Percentiles rank a stretch among this genome's conserved stretches.
phyloP scores from a whole-genome alignment of 2,113 vertebrate genomes.

The Dascyllus trimaculatus region DNA sequence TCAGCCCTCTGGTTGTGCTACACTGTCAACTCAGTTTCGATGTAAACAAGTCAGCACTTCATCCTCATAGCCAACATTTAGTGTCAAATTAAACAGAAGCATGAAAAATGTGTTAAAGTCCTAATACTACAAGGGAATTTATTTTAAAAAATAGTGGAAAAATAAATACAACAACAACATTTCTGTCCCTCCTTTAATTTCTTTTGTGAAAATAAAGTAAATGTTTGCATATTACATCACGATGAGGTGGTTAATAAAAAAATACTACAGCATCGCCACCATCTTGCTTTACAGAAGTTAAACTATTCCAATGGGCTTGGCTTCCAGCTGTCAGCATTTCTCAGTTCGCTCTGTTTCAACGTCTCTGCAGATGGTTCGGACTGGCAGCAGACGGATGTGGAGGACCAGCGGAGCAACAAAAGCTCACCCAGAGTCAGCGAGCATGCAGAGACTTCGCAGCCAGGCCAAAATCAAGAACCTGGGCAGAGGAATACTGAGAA shows the following conservation, averaged over 20 bases:
- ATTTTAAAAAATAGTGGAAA: neutral
- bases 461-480: constrained; percentile 18
- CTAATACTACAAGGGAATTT: neutral
- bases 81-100: no score
- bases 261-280: neutral
- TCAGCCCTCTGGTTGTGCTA: no score
- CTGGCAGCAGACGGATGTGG: constrained; percentile 74
- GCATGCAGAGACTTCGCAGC: neutral
- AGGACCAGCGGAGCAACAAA: constrained; percentile 63
- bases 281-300: neutral
- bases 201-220: neutral
- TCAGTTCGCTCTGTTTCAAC: neutral
- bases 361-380: constrained; percentile 76
- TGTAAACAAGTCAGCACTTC: no score
- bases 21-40: no score
- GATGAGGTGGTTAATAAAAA: neutral
- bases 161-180: neutral
- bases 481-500: constrained; percentile 22
- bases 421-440: constrained; percentile 23
- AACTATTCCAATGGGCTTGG: neutral
- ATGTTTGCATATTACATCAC: constrained; percentile 7
- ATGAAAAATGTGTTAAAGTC: neutral
- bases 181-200: neutral
- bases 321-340: neutral
- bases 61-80: neutral